Percentiles rank a stretch among this genome's conserved stretches.
Evolutionary conservation across 2,797 vertebrate genomes (phyloP).

Genomic region (Falco berigora): DNA sequence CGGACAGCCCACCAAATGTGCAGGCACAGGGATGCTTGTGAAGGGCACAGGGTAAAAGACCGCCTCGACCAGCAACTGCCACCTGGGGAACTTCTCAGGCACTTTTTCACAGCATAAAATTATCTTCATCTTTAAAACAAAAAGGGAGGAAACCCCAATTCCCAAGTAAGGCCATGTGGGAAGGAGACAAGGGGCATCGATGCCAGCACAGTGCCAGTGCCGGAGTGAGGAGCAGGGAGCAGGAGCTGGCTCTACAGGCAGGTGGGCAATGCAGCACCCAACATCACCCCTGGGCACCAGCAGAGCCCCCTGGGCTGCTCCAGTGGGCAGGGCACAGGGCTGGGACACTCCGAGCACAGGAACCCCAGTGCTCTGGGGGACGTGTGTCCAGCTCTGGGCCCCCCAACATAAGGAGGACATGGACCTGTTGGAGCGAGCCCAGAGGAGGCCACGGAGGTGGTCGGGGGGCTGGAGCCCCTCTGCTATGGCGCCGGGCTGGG

Average conservation of each 20-base stretch:
- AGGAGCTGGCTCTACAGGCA: neutral
- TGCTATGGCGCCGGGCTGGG: no score
- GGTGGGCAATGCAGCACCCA: neutral
- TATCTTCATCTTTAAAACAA: neutral
- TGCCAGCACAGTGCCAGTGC: neutral
- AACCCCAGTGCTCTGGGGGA: rapidly evolving
- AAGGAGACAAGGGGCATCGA: neutral
- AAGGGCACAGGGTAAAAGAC: neutral
- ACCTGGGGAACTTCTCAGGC: neutral
- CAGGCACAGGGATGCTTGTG: neutral
- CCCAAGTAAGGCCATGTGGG: neutral
- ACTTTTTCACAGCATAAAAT: neutral
- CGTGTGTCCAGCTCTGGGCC: no score
- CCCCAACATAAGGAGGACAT: no score
- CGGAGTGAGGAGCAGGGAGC: neutral
- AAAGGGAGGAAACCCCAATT: neutral
- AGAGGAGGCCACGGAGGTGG: no score
- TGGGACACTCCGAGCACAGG: neutral
- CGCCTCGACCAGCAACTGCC: rapidly evolving
- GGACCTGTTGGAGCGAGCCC: no score
- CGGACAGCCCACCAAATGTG: rapidly evolving
- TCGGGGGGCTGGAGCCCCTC: no score
- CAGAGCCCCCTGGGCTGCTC: neutral
- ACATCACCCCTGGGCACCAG: neutral
- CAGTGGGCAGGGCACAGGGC: neutral